A percentile compares a stretch with the other conserved stretches of the same genome.
phyloP scores from a whole-genome alignment of 2,113 vertebrate genomes.

The Speoplatyrhinus poulsoni region DNA sequence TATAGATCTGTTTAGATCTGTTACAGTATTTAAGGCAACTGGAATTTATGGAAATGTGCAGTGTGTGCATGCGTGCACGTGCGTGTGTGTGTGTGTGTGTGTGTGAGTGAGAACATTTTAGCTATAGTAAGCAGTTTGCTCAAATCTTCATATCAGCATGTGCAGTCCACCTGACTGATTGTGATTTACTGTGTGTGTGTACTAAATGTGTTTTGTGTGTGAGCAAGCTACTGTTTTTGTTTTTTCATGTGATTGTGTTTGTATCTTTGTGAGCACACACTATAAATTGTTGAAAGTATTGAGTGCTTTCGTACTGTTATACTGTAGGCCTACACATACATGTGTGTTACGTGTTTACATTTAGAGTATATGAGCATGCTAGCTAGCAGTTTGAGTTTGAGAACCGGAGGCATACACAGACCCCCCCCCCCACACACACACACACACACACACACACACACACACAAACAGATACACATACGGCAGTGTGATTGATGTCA shows the following conservation, averaged over 20 bases:
- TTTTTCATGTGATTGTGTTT: neutral
- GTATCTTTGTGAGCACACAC: too few species aligned
- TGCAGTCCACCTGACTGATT: constrained; percentile 26
- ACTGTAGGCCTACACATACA: too few species aligned
- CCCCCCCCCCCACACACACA: too few species aligned
- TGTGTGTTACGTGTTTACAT: neutral
- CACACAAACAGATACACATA: too few species aligned
- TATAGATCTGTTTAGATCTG: neutral
- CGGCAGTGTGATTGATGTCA: too few species aligned
- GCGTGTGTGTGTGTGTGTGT: constrained; percentile 1
- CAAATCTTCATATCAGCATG: constrained; percentile 62
- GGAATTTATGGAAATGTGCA: neutral
- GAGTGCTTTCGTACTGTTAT: too few species aligned
- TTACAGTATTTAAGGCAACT: too few species aligned
- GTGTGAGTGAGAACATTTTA: constrained; percentile 12
- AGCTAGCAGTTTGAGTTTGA: constrained; percentile 38
- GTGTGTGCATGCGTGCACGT: neutral
- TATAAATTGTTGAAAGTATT: too few species aligned
- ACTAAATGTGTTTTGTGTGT: neutral
- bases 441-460: too few species aligned
- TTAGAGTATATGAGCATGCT: constrained; percentile 10
- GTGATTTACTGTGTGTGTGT: constrained; percentile 26
- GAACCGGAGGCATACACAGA: constrained; percentile 28
- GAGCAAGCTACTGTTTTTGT: neutral
- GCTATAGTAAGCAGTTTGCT: constrained; percentile 31